Base-by-base conservation (phyloP, 2,888 invertebrate genomes). In the Unio pictorum region DNA sequence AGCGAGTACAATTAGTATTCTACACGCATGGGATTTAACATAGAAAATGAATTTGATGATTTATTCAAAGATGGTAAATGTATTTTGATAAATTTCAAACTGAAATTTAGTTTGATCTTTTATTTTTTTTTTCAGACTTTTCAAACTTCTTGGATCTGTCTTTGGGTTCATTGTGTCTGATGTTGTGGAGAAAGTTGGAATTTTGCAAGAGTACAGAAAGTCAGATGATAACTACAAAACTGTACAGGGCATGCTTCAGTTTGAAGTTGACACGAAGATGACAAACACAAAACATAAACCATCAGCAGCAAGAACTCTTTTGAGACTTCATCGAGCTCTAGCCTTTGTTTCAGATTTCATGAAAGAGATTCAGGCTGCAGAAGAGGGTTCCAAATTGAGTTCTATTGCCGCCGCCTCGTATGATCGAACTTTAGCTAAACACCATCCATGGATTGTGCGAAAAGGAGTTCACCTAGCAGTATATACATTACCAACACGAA, bases 91-190 rank as follows among this genome's bases (percentile, higher is more conserved):
- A 45, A 15, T 34, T 34, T 45, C 11, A 45, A 45, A 45, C 45
- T 45, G 45, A 45, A 45, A 45, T 45, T 45, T 45, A 45, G 30
- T 62, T 26, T 26, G 17, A 30, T n/a, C 56, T 68, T 18, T 54
- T 67, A n/a, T 63, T 59, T 67, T 75, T n/a, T 66, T 56, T 80
- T 82, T 34, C 90, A 97, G 97, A 91, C 96, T 98, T 91, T 94
- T 98, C 83, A 93, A 94, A 80, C 91, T 96, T 68, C 94, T 98
- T 91, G 98, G 98, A 11, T 93, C 94, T 75, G 94, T 97, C 34
- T 98, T 98, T 89, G 93, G 94, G 11, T 98, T 98, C 90, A 97
- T 98, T 4, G 95, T 95, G 77, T 94, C 94, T 70, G 98, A 98
- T 91, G 94, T 98, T 17, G 93, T 93, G 78, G 93, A 93, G 78